Evolutionary conservation across 2,113 vertebrate genomes (phyloP).

Genomic region (Apodemus sylvaticus): DNA sequence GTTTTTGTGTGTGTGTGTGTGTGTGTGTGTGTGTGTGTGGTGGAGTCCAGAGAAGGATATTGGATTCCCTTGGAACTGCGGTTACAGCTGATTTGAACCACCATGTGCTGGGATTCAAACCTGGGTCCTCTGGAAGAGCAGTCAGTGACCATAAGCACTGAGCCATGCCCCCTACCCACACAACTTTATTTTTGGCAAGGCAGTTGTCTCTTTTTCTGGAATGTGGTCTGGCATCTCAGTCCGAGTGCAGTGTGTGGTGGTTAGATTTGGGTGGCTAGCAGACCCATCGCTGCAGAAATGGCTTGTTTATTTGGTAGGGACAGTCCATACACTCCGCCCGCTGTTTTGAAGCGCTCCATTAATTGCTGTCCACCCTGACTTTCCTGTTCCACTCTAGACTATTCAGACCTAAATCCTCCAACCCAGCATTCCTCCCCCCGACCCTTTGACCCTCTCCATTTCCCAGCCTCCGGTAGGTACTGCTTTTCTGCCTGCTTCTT

Average conservation of each 20-base stretch:
- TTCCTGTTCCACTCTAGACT: neutral
- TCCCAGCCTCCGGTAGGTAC: neutral
- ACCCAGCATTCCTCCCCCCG: neutral
- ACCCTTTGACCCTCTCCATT: too few relatives aligned
- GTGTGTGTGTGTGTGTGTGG: too few relatives aligned
- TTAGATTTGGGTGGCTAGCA: neutral
- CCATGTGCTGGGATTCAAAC: neutral
- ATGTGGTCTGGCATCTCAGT: neutral
- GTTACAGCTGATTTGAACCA: neutral
- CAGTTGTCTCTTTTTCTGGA: neutral
- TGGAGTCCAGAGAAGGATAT: neutral
- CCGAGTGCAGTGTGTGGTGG: accelerated
- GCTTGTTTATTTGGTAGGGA: neutral
- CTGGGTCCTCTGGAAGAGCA: neutral
- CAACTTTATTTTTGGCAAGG: neutral
- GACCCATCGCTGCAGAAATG: neutral
- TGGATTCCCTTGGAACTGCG: neutral
- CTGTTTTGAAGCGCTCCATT: neutral
- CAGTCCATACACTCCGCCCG: too few relatives aligned
- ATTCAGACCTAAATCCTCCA: neutral
- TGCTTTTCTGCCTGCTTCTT: neutral
- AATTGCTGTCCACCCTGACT: neutral
- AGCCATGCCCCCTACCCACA: neutral
- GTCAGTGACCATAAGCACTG: neutral
- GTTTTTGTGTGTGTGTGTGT: neutral